Base-by-base conservation (phyloP, 2,113 vertebrate species). In the Chaetodon trifascialis region DNA sequence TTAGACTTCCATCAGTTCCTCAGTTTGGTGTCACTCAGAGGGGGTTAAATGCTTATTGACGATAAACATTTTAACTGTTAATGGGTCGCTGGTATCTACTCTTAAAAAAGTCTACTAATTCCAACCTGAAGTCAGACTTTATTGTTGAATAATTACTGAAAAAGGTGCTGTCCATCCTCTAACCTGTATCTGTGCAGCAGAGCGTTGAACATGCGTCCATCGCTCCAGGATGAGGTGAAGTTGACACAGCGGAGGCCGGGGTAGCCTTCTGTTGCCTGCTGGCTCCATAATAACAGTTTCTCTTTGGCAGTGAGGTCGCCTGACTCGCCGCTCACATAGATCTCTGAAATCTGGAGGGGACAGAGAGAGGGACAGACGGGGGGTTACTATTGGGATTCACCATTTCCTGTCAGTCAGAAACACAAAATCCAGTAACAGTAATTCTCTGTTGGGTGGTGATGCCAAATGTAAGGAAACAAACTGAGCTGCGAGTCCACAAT, bases 271-370 rank as follows among this genome's bases (percentile, higher is more conserved):
- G 95, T 97, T 79, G 98, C 97, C 90, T 99, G 96, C 94, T 98
- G 97, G 1, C 97, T 97, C 98, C 98, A 99, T 66, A 99, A 84
- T 58, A 99, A 95, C 90, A 99, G 96, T 92, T 99, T 99, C 90
- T 99, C 98, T 95, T 99, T 99, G 91, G 98, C 98, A 0, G 98
- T 99, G 96, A 99, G 97, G 86, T 99, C 98, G 47, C 96, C 96
- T 0, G 96, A 97, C 86, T 99, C 97, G 11, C 98, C 98, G 0
- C 97, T 97, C 92, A 99, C 98, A 80, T 99, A 99, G 91, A 99
- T 99, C 92, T 99, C 98, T 0, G 98, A 99, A 87, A 99, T 99
- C 98, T 99, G 95, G 0, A 54, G 34, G 52, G 21, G 66, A 55
- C 4, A 40, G 83, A 52, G n/a, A 46, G 83, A 80, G 21, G 46